Conservation (phyloP, 2,113 vertebrate genomes). For the Scomber colias region DNA sequence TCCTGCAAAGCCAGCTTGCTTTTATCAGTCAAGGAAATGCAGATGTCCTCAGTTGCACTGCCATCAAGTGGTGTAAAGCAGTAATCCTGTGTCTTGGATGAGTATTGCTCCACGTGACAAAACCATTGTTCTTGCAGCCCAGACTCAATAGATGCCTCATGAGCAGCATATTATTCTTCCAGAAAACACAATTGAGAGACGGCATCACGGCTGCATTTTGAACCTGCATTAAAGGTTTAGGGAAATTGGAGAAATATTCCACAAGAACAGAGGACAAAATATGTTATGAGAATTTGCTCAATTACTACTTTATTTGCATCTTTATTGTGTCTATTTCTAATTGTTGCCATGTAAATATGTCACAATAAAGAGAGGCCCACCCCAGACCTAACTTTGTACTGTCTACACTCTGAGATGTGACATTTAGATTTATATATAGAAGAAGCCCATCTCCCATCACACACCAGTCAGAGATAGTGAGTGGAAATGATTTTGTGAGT, state of each 20-base stretch:
- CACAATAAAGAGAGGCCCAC: neutral
- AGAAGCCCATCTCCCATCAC: neutral
- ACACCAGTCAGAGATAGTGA: conserved; percentile 3
- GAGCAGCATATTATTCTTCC: neutral
- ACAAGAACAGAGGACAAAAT: neutral
- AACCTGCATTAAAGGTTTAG: neutral
- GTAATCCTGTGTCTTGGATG: neutral
- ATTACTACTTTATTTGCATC: neutral
- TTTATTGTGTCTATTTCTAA: neutral
- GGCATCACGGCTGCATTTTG: neutral
- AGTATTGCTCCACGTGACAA: conserved; percentile 7
- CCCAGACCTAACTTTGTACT: no score
- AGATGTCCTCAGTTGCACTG: conserved; percentile 71
- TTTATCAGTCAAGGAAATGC: conserved; percentile 3
- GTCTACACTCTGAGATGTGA: neutral
- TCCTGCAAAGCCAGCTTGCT: conserved; percentile 4
- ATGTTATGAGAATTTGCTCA: neutral
- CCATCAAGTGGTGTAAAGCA: conserved; percentile 72
- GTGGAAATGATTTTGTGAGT: neutral
- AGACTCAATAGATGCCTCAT: neutral
- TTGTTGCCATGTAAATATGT: neutral
- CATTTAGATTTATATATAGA: neutral
- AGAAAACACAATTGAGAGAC: neutral
- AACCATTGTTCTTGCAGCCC: conserved; percentile 15
- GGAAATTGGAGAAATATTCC: neutral